Conservation (phyloP, 2,888 invertebrate species). For the Unio pictorum region DNA sequence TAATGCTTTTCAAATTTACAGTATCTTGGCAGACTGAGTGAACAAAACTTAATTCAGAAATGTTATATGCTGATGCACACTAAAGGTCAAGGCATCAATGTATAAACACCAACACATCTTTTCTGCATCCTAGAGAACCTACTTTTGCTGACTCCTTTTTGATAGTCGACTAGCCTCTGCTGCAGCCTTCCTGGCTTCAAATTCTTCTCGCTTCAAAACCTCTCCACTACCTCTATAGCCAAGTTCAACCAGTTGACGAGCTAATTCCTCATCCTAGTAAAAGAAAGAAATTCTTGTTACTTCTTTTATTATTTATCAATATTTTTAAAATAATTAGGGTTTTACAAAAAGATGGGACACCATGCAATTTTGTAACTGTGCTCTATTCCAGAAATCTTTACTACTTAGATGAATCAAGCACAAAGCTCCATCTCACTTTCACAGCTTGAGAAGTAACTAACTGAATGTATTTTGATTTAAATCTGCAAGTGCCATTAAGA, state of each 20-base stretch:
- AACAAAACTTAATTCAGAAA: neutral
- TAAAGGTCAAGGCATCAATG: neutral
- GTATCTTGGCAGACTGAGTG: neutral
- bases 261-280: conserved; percentile 77
- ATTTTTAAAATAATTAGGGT: too few relatives aligned
- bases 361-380: too few relatives aligned
- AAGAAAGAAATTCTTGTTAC: neutral
- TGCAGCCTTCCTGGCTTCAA: conserved; percentile 71
- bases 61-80: neutral
- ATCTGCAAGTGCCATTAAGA: too few relatives aligned
- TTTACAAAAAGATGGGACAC: too few relatives aligned
- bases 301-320: too few relatives aligned
- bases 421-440: too few relatives aligned
- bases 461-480: too few relatives aligned
- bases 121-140: conserved; percentile 15
- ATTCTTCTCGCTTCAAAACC: conserved; percentile 72
- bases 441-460: too few relatives aligned
- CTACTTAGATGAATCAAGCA: too few relatives aligned
- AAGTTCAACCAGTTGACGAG: conserved; percentile 82
- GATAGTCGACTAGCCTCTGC: conserved; percentile 70
- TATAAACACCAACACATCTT: too few relatives aligned
- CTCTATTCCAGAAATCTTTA: too few relatives aligned
- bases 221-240: conserved; percentile 81
- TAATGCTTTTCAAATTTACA: neutral
- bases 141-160: conserved; percentile 71